phyloP scores from a whole-genome alignment of 2,888 invertebrate genomes.

The Erynnis tages region DNA sequence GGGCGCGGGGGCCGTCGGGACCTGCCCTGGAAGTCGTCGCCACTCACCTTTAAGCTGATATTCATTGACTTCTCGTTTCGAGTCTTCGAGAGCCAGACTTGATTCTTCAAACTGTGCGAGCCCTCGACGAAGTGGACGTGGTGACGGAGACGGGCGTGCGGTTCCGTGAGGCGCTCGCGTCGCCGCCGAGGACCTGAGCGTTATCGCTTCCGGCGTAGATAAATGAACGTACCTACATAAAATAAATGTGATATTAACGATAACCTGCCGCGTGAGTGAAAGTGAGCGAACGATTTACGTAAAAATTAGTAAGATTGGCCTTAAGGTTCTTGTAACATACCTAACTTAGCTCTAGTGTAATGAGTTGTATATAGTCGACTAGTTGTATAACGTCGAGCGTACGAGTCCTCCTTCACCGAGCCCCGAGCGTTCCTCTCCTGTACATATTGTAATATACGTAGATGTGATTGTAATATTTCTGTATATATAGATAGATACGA shows the following conservation, averaged over 20 bases:
- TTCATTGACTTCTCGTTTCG: too few species aligned
- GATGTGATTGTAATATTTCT: conserved; percentile 5
- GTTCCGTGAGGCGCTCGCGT: neutral
- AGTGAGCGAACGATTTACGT: conserved; percentile 4
- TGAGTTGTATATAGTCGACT: conserved; percentile 7
- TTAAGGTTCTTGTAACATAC: neutral
- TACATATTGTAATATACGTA: conserved; percentile 11
- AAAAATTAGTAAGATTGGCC: neutral
- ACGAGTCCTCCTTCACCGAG: neutral
- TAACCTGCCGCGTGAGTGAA: conserved; percentile 3
- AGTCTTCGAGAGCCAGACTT: too few species aligned
- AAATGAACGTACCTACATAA: too few species aligned
- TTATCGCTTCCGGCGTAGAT: too few species aligned
- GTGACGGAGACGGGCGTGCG: too few species aligned
- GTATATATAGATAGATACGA: conserved; percentile 8
- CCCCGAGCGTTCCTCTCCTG: neutral
- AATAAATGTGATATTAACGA: conserved; percentile 14
- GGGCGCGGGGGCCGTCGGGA: conserved; percentile 29
- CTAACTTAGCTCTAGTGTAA: neutral
- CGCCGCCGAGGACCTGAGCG: too few species aligned
- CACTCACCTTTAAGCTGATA: too few species aligned
- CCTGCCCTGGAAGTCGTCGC: conserved; percentile 9
- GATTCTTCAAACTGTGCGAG: too few species aligned
- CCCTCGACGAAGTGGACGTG: too few species aligned
- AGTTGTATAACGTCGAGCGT: neutral